Base-by-base conservation (phyloP, 2,888 invertebrate genomes). In the Andrena dorsata region DNA sequence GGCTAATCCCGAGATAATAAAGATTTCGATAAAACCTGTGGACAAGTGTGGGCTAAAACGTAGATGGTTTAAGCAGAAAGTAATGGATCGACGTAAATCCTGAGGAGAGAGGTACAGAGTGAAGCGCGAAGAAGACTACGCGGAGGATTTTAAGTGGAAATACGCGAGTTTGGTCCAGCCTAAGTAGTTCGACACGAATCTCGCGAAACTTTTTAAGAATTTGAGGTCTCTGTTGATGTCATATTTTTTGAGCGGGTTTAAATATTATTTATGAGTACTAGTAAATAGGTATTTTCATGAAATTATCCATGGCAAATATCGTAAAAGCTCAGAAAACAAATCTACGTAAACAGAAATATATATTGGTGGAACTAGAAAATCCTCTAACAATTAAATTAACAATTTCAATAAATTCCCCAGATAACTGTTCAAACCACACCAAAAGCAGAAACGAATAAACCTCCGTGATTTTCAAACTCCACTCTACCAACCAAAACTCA, bases 1-100 rank as follows among this genome's bases (percentile, higher is more conserved):
- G 10, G 28, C 47, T 78, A 78, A 69, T 78, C 56, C 78, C 8
- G n/a, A 30, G 26, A 26, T 32, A 26, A 28, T 35, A 6, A 53
- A 56, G 32, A 56, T 41, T 28, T 63, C 13, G 16, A 10, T 20
- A 56, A 51, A 51, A 20, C 4, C 41, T 41, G 41, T 5, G 41
- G 41, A 41, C 16, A 41, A 41, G 5, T 16, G 16, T 41, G 41
- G 41, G 4, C 4, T 41, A 13, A 41, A 16, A 41, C 5, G 41
- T 16, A 41, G 16, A 16, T 41, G 41, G 41, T 13, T 4, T 41
- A 16, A 16, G 0, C 4, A 16, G 13, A 63, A 23, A 4, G 23
- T 26, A 41, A 8, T 2, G 41, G 58, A 23, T 23, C 20, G 23
- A 16, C 6, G 53, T 10, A 0, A 23, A 8, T 56, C 26, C 4